These are phyloP conservation scores for Macrophya annulata DNA, from an alignment of 2,888 invertebrate species.

Conservation along the genomic window DNA sequence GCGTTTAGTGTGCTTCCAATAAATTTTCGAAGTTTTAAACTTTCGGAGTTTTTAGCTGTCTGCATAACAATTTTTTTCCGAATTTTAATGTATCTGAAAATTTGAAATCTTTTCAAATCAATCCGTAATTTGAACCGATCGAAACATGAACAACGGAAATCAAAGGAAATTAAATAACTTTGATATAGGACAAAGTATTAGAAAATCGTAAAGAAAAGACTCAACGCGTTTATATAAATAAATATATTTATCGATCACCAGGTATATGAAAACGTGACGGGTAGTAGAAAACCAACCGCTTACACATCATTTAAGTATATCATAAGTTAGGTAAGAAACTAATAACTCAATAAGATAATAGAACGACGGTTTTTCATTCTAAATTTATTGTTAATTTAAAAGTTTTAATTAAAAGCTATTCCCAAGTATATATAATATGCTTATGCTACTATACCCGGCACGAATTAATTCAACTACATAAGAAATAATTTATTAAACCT, in stretches of 20 bases:
- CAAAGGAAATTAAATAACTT: not conserved
- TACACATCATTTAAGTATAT: constrained; percentile 38
- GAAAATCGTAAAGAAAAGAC: not conserved
- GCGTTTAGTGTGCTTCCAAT: no score
- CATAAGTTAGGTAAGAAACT: constrained; percentile 47
- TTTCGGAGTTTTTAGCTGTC: no score
- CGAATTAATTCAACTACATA: constrained; percentile 16
- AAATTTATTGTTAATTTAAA: constrained; percentile 17
- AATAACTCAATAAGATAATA: constrained; percentile 51
- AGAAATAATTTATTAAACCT: constrained; percentile 41
- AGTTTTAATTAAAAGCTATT: constrained; percentile 41
- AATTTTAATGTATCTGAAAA: no score
- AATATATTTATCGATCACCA: constrained; percentile 20
- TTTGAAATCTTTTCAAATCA: no score
- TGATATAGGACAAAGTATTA: not conserved
- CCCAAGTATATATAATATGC: not conserved
- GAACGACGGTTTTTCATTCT: not conserved
- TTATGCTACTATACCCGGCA: not conserved
- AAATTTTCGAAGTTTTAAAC: no score
- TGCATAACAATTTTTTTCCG: no score
- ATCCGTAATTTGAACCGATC: no score
- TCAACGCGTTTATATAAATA: not conserved
- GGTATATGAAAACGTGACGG: constrained; percentile 22
- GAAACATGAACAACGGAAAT: no score
- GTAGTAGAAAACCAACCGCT: constrained; percentile 42